Evolutionary conservation across 2,888 invertebrate genomes (phyloP).

Genomic region (Spisula solida): DNA sequence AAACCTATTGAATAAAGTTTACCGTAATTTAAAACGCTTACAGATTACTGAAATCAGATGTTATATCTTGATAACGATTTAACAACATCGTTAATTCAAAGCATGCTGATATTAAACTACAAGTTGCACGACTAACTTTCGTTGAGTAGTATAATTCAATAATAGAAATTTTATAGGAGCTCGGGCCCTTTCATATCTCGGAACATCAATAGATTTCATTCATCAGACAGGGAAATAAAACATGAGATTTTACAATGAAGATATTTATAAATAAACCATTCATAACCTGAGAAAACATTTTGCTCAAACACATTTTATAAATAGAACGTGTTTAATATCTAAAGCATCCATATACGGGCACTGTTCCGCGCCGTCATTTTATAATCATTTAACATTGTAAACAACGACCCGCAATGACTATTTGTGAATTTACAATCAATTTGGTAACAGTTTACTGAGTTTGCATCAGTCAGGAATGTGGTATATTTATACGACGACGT

Average conservation of each 20-base stretch:
- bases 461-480: background rate
- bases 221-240: background rate
- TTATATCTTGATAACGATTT: too few species aligned
- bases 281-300: background rate
- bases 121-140: background rate
- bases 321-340: background rate
- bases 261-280: conserved; percentile 19
- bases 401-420: background rate
- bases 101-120: background rate
- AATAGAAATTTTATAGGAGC: background rate
- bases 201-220: conserved; percentile 25
- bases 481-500: background rate
- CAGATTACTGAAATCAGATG: too few species aligned
- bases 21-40: too few species aligned
- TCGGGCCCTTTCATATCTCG: background rate
- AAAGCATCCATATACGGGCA: background rate
- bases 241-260: background rate
- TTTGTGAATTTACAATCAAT: background rate
- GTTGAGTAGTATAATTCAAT: background rate
- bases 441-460: background rate
- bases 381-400: background rate
- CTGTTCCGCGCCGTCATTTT: background rate
- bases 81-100: background rate
- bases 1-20: too few species aligned
- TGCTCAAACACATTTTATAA: conserved; percentile 1